Evolutionary conservation across 1,140 invertebrate species (phyloP), one percentile per base, ranked within the genome.

Genomic region (Brachionus manjavacas): DNA sequence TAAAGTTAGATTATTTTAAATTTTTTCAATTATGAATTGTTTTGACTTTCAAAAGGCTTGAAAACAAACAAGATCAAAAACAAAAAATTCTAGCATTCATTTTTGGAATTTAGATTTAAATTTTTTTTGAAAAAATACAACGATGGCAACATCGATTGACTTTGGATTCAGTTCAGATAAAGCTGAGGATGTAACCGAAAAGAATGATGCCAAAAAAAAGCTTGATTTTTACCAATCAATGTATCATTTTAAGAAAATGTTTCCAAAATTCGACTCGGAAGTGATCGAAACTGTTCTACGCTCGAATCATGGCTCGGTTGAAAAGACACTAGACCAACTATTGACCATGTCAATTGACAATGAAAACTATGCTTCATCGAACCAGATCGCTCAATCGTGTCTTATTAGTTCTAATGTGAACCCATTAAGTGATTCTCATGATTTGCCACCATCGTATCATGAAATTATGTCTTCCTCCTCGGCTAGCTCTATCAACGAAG

Each of bases 201-300:
- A 43, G 6, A 43, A 11, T 70, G 14, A 2, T 43, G 25, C 23
- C 23, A 76, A 76, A 49, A 49, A 49, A 49, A 46, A 76, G 25
- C 43, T 76, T 0, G 72, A 76, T 49, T 81, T 81, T 81, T 81
- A 81, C 20, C 49, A 81, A 31, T 60, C 79, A 46, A 60, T 81
- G 52, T 81, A 81, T 35, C 79, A 68, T 64, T 64, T 81, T 60
- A 81, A 46, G 12, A 81, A 81, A 81, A 81, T 81, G 64, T 81
- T 81, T 81, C 79, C 79, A 0, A 81, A 81, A 81, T 41, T 81
- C 20, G 79, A 81, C 39, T 81, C 79, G 8, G 79, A 81, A 23
- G 79, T 81, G 0, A 81, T 81, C 6, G 79, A 81, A 35, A 28
- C 52, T 41, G 41, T 81, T 46, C 20, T 81, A 7, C 31, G 52